Base-by-base conservation (phyloP, 2,797 vertebrate genomes). In the Melanotaenia trifasciata region DNA sequence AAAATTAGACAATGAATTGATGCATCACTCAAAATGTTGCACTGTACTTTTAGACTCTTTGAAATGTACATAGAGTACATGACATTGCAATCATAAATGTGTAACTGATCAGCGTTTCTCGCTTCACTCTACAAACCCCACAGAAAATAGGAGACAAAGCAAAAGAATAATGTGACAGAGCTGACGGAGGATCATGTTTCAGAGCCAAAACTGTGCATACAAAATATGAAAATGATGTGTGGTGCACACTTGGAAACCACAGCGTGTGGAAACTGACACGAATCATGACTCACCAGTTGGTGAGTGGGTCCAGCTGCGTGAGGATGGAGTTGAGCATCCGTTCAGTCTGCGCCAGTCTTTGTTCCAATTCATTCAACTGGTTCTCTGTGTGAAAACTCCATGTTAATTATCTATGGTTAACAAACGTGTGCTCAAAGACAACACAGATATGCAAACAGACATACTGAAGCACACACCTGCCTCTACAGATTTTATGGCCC, bases 251-350 rank as follows among this genome's bases (percentile, higher is more conserved):
- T 50, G 20, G 14, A 33, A 20, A 20, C 57, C 4, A 5, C 2
- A 35, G 20, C 6, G 0, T 18, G 6, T 33, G 33, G n/a, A 62
- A 72, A 26, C 45, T 1, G 28, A 57, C 43, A 4, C 12, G 5
- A 13, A 1, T 38, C 12, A 13, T 7, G 53, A 53, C 94, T 95
- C 83, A 96, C 97, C 96, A 97, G 90, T 95, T 96, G 18, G 97
- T 97, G 65, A 98, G 90, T 4, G 97, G 97, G 87, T 98, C 96
- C 80, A 98, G 90, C 78, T 97, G 96, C 18, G 94, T 96, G 71
- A 97, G 93, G 84, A 98, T 95, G 64, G 96, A 96, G 87, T 96
- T 97, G 30, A 98, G 91, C 96, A 97, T 97, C 90, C 94, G 94
- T 83, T 98, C 97, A 0, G 97, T 98, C 70, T 97, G 96, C 0